A percentile compares a stretch with the other conserved stretches of the same genome.
These are phyloP conservation scores for Mugil cephalus DNA, from an alignment of 2,113 vertebrate species.

Conservation along the genomic window DNA sequence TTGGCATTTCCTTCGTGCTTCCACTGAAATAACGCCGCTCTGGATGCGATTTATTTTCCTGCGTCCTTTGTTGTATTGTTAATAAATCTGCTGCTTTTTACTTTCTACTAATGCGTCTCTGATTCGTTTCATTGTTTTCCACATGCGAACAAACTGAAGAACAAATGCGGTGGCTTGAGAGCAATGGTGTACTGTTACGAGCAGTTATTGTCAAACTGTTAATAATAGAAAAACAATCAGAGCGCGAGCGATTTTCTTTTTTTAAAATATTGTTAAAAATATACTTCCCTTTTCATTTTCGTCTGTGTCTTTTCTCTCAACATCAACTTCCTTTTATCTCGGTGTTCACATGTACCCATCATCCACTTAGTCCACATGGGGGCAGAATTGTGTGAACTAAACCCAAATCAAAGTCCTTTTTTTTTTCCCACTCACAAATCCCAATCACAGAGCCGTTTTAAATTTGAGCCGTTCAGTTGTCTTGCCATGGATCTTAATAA, in stretches of 20 bases:
- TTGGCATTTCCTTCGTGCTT: constrained; percentile 67
- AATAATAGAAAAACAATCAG: constrained; percentile 3
- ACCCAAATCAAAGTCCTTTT: constrained; percentile 25
- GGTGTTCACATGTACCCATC: constrained; percentile 20
- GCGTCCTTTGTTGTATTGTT: constrained; percentile 86
- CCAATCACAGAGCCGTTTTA: constrained; percentile 22
- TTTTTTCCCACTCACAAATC: constrained; percentile 27
- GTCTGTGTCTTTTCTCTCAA: constrained; percentile 17
- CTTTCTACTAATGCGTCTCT: constrained; percentile 7
- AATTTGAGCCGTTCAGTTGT: no score
- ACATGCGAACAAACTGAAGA: neutral
- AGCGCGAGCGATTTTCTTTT: neutral
- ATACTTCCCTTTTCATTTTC: neutral
- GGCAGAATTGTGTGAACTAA: constrained; percentile 70
- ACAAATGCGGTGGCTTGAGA: neutral
- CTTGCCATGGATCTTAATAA: constrained; percentile 47
- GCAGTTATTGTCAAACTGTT: neutral
- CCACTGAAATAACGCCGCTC: constrained; percentile 66
- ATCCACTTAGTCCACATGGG: constrained; percentile 65
- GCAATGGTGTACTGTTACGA: neutral
- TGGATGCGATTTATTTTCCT: constrained; percentile 85
- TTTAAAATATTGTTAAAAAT: neutral
- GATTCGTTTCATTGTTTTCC: constrained; percentile 4
- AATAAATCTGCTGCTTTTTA: constrained; percentile 83
- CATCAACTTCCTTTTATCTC: neutral